phyloP scores from a whole-genome alignment of 2,797 vertebrate species.

The Protonibea diacanthus region DNA sequence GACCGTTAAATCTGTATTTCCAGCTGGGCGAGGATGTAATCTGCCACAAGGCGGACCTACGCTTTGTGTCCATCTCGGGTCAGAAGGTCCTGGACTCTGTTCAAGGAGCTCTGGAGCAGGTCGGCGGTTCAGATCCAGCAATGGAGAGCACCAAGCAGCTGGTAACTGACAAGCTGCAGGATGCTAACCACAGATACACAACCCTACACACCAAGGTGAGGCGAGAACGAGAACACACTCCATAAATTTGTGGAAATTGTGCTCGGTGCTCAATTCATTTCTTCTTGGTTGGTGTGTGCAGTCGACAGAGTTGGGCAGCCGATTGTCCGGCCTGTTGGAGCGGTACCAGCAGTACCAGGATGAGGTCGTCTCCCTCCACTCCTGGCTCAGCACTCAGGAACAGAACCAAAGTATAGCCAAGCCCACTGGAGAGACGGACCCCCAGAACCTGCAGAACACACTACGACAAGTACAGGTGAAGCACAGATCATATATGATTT shows the following conservation, averaged over 20 bases:
- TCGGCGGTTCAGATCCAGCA: slow-evolving; percentile 73
- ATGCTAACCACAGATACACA: slow-evolving; percentile 90
- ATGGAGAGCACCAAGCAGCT: slow-evolving; percentile 82
- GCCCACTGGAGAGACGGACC: slow-evolving; percentile 89
- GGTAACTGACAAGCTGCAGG: slow-evolving; percentile 90
- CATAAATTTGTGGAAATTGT: rapidly evolving
- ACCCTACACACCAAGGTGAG: slow-evolving; percentile 91
- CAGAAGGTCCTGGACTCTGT: slow-evolving; percentile 94
- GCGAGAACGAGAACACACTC: background rate
- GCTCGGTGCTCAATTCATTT: rapidly evolving
- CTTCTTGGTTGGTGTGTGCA: slow-evolving; percentile 58
- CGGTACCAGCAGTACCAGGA: slow-evolving; percentile 95
- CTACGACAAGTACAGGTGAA: slow-evolving; percentile 90
- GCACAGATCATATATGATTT: background rate
- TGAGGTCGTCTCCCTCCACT: slow-evolving; percentile 87
- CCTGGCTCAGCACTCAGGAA: slow-evolving; percentile 91
- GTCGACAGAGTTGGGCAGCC: slow-evolving; percentile 91
- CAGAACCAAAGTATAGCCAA: slow-evolving; percentile 83
- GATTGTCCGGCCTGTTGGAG: slow-evolving; percentile 89
- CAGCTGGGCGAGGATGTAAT: slow-evolving; percentile 93
- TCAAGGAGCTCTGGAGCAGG: slow-evolving; percentile 84
- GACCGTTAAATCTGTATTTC: slow-evolving; percentile 13
- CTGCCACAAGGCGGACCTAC: slow-evolving; percentile 97
- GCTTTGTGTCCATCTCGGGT: slow-evolving; percentile 96
- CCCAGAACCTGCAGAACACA: slow-evolving; percentile 88